Evolutionary conservation across 30 jellyfish, hydroid and myxozoan species (phyloP).

Genomic region (Phacellophora camtschatica): DNA sequence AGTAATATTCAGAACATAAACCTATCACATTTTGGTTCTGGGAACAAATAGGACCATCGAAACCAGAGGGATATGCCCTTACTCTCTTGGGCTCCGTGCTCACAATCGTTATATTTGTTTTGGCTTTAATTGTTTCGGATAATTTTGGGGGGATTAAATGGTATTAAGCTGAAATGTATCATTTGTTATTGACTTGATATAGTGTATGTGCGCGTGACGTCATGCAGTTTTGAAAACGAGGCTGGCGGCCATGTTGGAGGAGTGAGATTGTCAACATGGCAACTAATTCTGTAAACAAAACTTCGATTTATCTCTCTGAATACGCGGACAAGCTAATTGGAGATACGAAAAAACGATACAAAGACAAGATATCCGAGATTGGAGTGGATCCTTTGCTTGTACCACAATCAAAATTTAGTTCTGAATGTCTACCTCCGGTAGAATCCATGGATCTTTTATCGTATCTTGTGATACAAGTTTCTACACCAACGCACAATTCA

Average conservation of each 20-base stretch:
- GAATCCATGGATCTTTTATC: slow-evolving; percentile 37
- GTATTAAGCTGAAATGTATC: no score
- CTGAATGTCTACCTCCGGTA: slow-evolving; percentile 58
- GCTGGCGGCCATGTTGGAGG: slow-evolving; percentile 20
- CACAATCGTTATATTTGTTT: no score
- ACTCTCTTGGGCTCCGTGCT: no score
- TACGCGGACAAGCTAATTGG: slow-evolving; percentile 23
- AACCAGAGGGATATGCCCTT: no score
- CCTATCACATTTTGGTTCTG: no score
- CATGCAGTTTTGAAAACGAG: neutral
- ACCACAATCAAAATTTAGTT: neutral
- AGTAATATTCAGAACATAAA: no score
- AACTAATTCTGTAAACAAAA: slow-evolving; percentile 3
- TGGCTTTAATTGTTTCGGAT: no score
- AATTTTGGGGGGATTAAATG: no score
- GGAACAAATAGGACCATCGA: no score
- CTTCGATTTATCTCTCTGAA: slow-evolving; percentile 14
- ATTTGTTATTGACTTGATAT: no score
- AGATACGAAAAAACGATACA: slow-evolving; percentile 4
- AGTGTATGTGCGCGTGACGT: neutral
- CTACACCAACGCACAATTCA: slow-evolving; percentile 15
- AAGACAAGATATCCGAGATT: slow-evolving; percentile 15
- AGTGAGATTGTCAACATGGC: slow-evolving; percentile 20
- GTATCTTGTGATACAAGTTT: slow-evolving; percentile 55
- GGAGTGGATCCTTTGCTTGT: slow-evolving; percentile 42